phyloP scores from a whole-genome alignment of 2,113 vertebrate genomes.

The Phalacrocorax pelagicus region DNA sequence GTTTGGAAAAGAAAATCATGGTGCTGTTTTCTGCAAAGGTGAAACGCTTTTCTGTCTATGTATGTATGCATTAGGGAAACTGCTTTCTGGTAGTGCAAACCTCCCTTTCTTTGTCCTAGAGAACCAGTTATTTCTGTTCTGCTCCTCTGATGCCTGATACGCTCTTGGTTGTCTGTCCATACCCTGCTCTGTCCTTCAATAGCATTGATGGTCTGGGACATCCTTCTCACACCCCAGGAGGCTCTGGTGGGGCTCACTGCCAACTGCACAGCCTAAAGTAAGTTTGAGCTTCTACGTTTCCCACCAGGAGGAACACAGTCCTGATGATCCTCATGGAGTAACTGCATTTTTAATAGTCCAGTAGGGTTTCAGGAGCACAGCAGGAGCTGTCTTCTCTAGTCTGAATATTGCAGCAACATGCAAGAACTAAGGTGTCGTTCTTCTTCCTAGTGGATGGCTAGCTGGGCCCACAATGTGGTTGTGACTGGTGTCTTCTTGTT shows the following conservation, averaged over 20 bases:
- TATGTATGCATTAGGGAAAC: background rate
- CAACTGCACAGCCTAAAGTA: background rate
- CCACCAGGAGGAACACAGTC: background rate
- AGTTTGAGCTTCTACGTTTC: background rate
- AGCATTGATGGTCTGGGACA: background rate
- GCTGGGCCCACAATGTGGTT: background rate
- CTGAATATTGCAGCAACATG: background rate
- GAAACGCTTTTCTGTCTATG: background rate
- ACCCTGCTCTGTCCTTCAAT: background rate
- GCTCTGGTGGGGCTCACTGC: background rate
- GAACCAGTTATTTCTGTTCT: background rate
- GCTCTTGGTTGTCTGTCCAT: background rate
- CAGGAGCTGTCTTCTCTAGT: background rate
- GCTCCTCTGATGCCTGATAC: background rate
- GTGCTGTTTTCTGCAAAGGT: background rate
- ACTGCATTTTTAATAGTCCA: background rate
- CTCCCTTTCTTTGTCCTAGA: background rate
- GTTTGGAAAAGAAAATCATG: background rate
- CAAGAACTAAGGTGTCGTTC: background rate
- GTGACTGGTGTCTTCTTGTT: background rate
- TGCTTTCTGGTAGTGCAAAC: background rate
- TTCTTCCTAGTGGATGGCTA: fast-evolving
- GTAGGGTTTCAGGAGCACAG: background rate
- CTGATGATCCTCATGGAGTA: background rate
- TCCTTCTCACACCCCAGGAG: background rate